Evolutionary conservation across 1,140 invertebrate genomes (phyloP).

Genomic region (Drosophila nigromelanica): DNA sequence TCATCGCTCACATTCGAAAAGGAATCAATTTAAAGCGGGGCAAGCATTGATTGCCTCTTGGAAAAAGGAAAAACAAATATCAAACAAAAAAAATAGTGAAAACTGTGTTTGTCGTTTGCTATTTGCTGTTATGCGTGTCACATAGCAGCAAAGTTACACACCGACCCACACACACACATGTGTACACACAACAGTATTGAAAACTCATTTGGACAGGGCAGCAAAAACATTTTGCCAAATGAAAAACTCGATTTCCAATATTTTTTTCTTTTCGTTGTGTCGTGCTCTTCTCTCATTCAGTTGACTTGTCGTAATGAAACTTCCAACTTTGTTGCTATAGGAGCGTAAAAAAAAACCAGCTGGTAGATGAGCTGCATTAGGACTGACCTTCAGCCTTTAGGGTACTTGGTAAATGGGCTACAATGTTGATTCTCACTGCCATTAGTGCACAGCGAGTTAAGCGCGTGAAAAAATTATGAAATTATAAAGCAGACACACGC

Average conservation of each 20-base stretch:
- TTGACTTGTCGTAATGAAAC: constrained; percentile 40
- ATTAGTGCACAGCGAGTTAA: constrained; percentile 29
- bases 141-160: constrained; percentile 27
- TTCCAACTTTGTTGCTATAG: constrained; percentile 28
- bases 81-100: constrained; percentile 20
- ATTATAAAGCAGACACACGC: constrained; percentile 38
- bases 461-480: constrained; percentile 23
- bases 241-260: constrained; percentile 35
- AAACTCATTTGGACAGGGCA: constrained; percentile 55
- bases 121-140: constrained; percentile 33
- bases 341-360: not conserved
- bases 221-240: constrained; percentile 48
- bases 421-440: constrained; percentile 27
- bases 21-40: constrained; percentile 64
- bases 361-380: constrained; percentile 40
- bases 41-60: constrained; percentile 65
- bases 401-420: constrained; percentile 32
- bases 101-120: constrained; percentile 47
- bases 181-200: constrained; percentile 42
- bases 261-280: not conserved
- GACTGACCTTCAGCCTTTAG: constrained; percentile 25
- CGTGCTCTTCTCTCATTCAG: not conserved
- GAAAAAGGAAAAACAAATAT: constrained; percentile 16
- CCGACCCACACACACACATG: not conserved
- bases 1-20: constrained; percentile 63